Evolutionary conservation across 1,140 invertebrate species (phyloP), one percentile per base, ranked within the genome.

Genomic region (Idris sp.): DNA sequence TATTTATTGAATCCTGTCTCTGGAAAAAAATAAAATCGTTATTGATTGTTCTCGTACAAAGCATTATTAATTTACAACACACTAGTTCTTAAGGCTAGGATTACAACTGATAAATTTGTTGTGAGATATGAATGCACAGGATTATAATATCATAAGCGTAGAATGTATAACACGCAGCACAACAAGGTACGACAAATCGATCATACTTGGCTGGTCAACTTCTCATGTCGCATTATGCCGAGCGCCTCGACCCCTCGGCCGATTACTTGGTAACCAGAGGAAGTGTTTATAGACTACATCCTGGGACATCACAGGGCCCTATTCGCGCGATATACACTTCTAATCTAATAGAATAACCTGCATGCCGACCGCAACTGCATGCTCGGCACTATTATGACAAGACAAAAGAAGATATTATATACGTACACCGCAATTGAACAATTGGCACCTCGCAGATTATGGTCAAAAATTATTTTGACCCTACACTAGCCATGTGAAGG

Each of bases 211-310:
- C 67, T 67, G 74, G 74, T 76, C 74, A 71, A 76, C 74, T 76
- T 76, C 74, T 72, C 74, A 76, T 76, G 74, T 76, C 67, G 68
- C 54, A 68, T 76, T 76, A 76, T 72, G 56, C 58, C 61, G 67
- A 61, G 59, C 53, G 67, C 61, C 41, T 62, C 74, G 74, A 76
- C 74, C 74, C 74, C 67, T 72, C 74, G 62, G 53, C 67, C 40
- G 74, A 73, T 76, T 76, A 76, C 62, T 72, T 56, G 56, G 64
- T 73, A 73, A 76, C 74, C 67, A 41, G 74, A 76, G 74, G 74
- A 76, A 76, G 74, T 73, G 68, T 73, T 76, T 76, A 76, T 72
- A 68, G 67, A 72, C 56, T 76, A 76, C 74, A 76, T 76, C 74
- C 74, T 76, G 74, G 74, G 74, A 76, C 68, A 72, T 72, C 74